These are phyloP conservation scores for Metalampra italica DNA, from an alignment of 2,888 invertebrate genomes.

Conservation along the genomic window DNA sequence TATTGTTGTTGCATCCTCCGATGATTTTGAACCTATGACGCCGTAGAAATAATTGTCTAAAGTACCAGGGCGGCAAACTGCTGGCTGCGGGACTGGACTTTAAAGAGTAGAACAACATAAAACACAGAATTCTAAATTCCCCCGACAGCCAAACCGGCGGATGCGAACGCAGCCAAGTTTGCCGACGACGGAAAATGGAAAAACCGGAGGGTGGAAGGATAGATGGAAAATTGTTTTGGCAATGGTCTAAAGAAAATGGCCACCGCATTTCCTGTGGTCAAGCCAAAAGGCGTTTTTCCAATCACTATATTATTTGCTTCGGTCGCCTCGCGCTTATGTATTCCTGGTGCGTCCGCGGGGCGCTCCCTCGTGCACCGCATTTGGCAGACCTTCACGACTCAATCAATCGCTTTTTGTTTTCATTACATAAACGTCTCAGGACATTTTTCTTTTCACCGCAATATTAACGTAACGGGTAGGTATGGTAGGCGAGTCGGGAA, in stretches of 20 bases:
- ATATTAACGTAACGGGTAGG: neutral
- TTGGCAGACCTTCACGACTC: constrained; percentile 26
- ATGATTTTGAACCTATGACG: no score
- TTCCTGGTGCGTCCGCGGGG: constrained; percentile 40
- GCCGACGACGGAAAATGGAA: constrained; percentile 62
- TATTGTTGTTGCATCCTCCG: constrained; percentile 13
- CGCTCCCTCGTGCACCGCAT: constrained; percentile 18
- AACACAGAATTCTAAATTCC: constrained; percentile 50
- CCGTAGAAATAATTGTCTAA: constrained; percentile 24
- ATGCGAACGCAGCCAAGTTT: constrained; percentile 53
- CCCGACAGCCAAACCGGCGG: constrained; percentile 35
- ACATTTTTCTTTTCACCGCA: constrained; percentile 9
- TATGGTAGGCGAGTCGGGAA: constrained; percentile 13
- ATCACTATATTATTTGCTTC: constrained; percentile 46
- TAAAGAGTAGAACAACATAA: constrained; percentile 34
- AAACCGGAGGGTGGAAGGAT: constrained; percentile 53
- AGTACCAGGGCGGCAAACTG: constrained; percentile 31
- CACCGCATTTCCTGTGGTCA: constrained; percentile 75
- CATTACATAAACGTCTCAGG: constrained; percentile 15
- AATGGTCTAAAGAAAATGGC: constrained; percentile 62
- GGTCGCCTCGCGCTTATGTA: constrained; percentile 43
- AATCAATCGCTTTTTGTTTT: constrained; percentile 30
- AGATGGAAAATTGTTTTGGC: constrained; percentile 69
- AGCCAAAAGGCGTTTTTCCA: constrained; percentile 71
- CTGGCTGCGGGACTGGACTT: constrained; percentile 28